A percentile compares a stretch with the other conserved stretches of the same genome.
Evolutionary conservation across 1,140 invertebrate genomes (phyloP).

Genomic region (Zaprionus gabonicus): DNA sequence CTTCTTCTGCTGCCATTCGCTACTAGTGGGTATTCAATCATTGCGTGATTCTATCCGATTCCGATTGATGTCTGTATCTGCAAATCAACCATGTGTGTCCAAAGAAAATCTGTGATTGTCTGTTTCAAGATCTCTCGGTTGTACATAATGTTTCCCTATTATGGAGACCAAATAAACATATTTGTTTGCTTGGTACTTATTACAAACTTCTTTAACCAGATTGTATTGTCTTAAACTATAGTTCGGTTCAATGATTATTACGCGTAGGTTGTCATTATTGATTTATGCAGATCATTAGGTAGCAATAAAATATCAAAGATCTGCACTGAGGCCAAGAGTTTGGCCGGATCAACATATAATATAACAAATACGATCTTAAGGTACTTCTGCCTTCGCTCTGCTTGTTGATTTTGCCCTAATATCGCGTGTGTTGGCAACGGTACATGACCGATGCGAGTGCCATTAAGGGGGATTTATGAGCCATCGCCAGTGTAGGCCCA

Average conservation of each 20-base stretch:
- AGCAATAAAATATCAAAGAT: background rate
- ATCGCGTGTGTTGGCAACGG: conserved; percentile 11
- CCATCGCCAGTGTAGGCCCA: conserved; percentile 50
- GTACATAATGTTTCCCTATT: background rate
- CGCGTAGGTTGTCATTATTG: background rate
- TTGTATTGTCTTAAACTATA: too few species aligned
- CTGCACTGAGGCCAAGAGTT: background rate
- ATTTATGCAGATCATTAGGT: background rate
- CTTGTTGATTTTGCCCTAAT: background rate
- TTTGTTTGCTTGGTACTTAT: too few species aligned
- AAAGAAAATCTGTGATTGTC: conserved; percentile 44
- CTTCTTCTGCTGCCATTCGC: conserved; percentile 69
- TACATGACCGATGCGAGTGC: conserved; percentile 23
- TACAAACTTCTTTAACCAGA: too few species aligned
- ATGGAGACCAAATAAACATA: background rate
- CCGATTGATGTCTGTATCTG: conserved; percentile 39
- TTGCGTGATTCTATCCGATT: conserved; percentile 22
- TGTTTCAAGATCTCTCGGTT: background rate
- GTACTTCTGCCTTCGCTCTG: background rate
- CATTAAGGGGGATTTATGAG: conserved; percentile 61
- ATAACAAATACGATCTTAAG: background rate
- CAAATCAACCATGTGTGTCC: conserved; percentile 66
- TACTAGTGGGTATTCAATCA: conserved; percentile 60
- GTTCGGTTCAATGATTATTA: conserved; percentile 1
- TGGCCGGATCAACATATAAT: background rate